Base-by-base conservation (phyloP, 2,113 vertebrate genomes). In the Plestiodon gilberti region DNA sequence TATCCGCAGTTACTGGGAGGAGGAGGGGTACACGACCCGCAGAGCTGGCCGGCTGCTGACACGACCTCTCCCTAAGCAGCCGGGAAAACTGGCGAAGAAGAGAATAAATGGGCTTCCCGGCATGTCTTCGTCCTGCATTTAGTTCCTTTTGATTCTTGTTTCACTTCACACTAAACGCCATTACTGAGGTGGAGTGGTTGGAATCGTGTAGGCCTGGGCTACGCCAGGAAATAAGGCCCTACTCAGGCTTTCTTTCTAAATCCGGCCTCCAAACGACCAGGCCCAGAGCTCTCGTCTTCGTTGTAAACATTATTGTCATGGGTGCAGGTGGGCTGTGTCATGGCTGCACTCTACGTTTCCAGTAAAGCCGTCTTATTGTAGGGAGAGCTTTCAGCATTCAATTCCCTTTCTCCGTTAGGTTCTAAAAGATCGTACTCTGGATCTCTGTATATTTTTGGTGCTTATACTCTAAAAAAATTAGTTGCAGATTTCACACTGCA, bases 121-220 rank as follows among this genome's bases (percentile, higher is more conserved):
- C 77, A 55, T 70, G 30, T 82, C 85, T 71, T 77, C 88, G 2
- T 89, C 87, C 90, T 55, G 89, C 90, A 25, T 78, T 64, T 85
- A 69, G 74, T 81, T 81, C 91, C 79, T 65, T 28, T 78, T 8
- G 92, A 2, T 62, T 86, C 88, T 94, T 70, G 65, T 92, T 95
- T 94, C 93, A 91, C 89, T 95, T 95, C 93, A 93, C 93, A 94
- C 95, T 89, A 88, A 97, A 95, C 97, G 97, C 97, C 97, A 97
- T 98, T 97, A 96, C 95, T 97, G 97, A 97, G 97, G 97, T 95
- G 97, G 96, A 97, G 96, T 95, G 97, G 95, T 95, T 94, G 94
- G 94, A 94, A 95, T 91, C 2, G 87, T 86, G 86, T 96, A 97
- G 97, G 97, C 96, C 97, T 85, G 69, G 95, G 95, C 96, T 93